These are phyloP conservation scores for Terebella lapidaria DNA, from an alignment of 2,888 invertebrate genomes.

Conservation along the genomic window DNA sequence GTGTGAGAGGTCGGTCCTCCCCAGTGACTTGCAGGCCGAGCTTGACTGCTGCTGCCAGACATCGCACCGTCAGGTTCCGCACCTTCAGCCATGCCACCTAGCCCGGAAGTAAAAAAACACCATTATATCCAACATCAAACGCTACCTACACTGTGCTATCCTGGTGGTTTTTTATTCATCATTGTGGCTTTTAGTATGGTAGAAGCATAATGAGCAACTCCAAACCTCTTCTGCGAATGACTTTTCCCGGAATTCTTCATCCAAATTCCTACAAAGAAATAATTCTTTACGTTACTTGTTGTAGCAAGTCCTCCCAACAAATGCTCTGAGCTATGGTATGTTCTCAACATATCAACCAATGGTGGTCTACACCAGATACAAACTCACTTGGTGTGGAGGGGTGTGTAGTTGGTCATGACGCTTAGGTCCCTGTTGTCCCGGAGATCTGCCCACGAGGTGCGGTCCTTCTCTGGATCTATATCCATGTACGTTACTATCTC, in stretches of 20 bases:
- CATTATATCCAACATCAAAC: no score
- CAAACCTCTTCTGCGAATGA: background rate
- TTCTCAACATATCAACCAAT: no score
- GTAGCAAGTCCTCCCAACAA: no score
- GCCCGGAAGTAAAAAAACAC: no score
- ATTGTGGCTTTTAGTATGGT: no score
- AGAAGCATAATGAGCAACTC: no score
- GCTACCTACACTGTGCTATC: no score
- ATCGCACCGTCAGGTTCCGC: constrained; percentile 48
- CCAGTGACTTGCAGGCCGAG: background rate
- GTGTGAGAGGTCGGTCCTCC: background rate
- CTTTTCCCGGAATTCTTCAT: background rate
- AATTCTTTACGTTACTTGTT: no score
- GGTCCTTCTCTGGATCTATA: constrained; percentile 61
- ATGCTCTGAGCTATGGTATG: background rate
- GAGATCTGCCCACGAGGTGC: constrained; percentile 61
- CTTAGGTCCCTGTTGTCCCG: constrained; percentile 73
- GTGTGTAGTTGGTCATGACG: no score
- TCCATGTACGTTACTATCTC: constrained; percentile 60
- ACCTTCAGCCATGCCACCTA: constrained; percentile 51
- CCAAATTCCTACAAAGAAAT: background rate
- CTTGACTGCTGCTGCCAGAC: constrained; percentile 38
- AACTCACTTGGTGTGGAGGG: no score
- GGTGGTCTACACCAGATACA: no score
- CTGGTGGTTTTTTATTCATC: no score